phyloP scores from a whole-genome alignment of 2,888 invertebrate species.

The Chloroclystis v-ata region DNA sequence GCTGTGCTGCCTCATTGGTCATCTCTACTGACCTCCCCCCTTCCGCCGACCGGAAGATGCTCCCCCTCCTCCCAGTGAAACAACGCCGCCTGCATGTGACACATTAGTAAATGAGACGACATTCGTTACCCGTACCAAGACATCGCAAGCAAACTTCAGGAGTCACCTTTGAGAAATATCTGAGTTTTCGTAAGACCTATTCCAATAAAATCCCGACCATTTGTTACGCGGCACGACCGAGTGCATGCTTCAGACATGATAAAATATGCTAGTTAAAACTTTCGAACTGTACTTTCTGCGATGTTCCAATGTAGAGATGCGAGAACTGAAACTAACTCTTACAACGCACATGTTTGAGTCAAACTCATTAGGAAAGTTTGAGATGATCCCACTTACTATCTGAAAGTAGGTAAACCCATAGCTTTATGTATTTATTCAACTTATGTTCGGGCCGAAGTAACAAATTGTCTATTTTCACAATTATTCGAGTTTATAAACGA shows the following conservation, averaged over 20 bases:
- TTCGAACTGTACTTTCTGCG: slow-evolving; percentile 18
- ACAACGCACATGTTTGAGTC: slow-evolving; percentile 20
- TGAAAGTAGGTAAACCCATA: neutral
- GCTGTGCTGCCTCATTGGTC: slow-evolving; percentile 62
- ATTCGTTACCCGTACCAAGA: slow-evolving; percentile 68
- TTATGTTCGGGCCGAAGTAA: slow-evolving; percentile 1
- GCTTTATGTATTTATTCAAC: neutral
- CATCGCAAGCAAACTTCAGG: slow-evolving; percentile 34
- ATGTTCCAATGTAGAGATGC: slow-evolving; percentile 19
- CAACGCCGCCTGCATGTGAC: slow-evolving; percentile 78
- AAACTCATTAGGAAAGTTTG: slow-evolving; percentile 17
- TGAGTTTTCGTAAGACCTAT: slow-evolving; percentile 17
- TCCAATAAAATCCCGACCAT: slow-evolving; percentile 26
- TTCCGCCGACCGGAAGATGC: slow-evolving; percentile 23
- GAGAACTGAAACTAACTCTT: slow-evolving; percentile 11
- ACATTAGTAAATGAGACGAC: slow-evolving; percentile 79
- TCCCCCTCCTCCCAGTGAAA: slow-evolving; percentile 50
- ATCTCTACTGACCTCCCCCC: slow-evolving; percentile 37
- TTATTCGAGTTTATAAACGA: slow-evolving; percentile 9
- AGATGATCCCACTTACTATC: slow-evolving; percentile 17
- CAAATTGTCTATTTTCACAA: neutral
- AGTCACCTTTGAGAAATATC: slow-evolving; percentile 33
- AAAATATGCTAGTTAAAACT: slow-evolving; percentile 28
- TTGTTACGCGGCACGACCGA: slow-evolving; percentile 26
- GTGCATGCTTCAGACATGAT: slow-evolving; percentile 26